Base-by-base conservation (phyloP, 2,113 vertebrate genomes). In the Salvelinus namaycush region DNA sequence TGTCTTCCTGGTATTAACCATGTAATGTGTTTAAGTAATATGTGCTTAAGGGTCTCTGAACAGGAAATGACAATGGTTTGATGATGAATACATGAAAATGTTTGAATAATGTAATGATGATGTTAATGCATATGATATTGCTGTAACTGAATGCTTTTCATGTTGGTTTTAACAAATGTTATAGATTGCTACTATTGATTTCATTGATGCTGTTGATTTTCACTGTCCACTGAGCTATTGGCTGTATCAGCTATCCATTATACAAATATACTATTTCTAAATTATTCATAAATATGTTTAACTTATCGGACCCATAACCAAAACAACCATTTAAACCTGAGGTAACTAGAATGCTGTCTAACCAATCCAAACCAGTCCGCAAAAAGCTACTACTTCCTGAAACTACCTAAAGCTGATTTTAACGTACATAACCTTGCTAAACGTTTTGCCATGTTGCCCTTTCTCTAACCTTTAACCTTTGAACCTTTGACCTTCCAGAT, bases 401-500 rank as follows among this genome's bases (percentile, higher is more conserved):
- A 57, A 54, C 51, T 18, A 51, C 86, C 87, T 91, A 93, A 92
- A 92, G 85, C 84, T 89, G 82, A 89, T 81, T 90, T 78, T 90
- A 93, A 91, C 87, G 88, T 78, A 86, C 89, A 89, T 90, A 92
- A 93, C 91, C 81, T 54, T 93, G 92, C 88, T 93, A 93, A 94
- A 92, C 90, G 20, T 89, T 83, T 88, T 92, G 84, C 86, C 77
- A 88, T 91, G 88, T 92, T 92, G 86, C 91, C 90, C 90, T 93
- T 88, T 78, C 74, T 91, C 91, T 94, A 94, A 94, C 90, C 85
- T 92, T 88, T 95, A 93, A 96, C 93, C 87, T 93, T 93, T 95
- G 88, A 94, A 96, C 93, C 87, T 93, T 93, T 95, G 88, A 94
- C 89, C 92, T 94, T 94, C 91, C 93, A 92, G 93, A 94, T 92